Conservation (phyloP, 2,113 vertebrate genomes). For the Myotis lucifugus region DNA sequence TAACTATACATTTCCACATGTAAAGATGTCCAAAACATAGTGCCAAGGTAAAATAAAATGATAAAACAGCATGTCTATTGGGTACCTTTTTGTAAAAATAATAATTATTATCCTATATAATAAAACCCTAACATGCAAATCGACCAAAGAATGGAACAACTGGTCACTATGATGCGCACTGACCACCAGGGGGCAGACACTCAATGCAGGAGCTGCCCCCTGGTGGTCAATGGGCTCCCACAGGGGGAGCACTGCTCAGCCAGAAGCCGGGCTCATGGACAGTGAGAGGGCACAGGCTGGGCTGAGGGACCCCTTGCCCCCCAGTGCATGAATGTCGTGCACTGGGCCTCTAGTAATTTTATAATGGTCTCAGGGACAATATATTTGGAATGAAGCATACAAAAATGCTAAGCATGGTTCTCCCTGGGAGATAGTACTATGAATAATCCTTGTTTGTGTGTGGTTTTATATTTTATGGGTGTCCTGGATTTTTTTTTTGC, state of each 20-base stretch:
- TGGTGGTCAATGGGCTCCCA: no score
- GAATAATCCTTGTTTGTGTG: background rate
- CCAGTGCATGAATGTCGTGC: no score
- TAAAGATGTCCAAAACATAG: background rate
- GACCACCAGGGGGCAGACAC: no score
- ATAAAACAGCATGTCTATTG: background rate
- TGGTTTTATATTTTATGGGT: background rate
- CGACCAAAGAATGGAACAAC: no score
- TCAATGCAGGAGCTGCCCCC: no score
- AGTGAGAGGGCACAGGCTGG: no score
- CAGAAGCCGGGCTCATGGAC: no score
- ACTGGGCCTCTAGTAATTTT: background rate
- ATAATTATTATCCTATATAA: background rate
- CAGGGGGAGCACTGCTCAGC: no score
- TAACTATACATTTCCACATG: background rate
- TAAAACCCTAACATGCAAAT: no score
- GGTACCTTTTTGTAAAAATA: background rate
- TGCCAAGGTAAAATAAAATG: background rate
- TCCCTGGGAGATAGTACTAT: background rate
- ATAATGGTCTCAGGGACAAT: background rate
- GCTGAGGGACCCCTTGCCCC: no score
- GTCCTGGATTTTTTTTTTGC: background rate
- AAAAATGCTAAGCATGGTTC: background rate
- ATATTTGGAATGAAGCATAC: background rate
- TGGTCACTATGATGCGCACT: no score